Evolutionary conservation across 1,140 invertebrate species (phyloP), one percentile per base, ranked within the genome.

Genomic region (Bactericera cockerelli): DNA sequence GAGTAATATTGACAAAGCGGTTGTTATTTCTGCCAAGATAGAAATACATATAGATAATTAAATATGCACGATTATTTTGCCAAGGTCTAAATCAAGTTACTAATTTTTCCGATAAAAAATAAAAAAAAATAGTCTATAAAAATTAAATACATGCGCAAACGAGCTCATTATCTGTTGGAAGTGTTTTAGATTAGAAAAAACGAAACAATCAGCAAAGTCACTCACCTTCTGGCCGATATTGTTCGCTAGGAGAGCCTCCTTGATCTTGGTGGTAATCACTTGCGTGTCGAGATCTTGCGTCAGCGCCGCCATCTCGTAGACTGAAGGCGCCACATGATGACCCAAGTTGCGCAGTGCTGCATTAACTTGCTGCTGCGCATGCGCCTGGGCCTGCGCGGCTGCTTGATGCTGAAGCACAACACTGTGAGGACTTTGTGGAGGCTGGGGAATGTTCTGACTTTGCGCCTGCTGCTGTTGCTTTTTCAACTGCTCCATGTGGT

Each of bases 221-320:
- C 63, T 75, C 71, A 87, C 77, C 76, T 98, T 98, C 74, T 98
- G 95, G 1, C 94, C 94, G 65, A 98, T 93, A 67, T 98, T 98
- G 67, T 98, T 96, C 10, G 93, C 93, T 33, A 98, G 75, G 1
- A 98, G 75, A 0, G 93, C 90, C 71, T 98, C 94, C 70, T 98
- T 98, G 67, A 98, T 96, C 70, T 93, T 92, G 0, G 91, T 95
- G 0, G 94, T 98, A 61, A 98, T 93, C 3, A 86, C 84, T 70
- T 97, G 90, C 0, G 95, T 98, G 69, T 98, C 94, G 26, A 98
- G 77, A 69, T 98, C 93, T 65, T 93, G 90, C 1, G 93, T 96
- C 4, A 97, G 76, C 2, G 93, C 93, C 2, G 93, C 92, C 85
- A 97, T 93, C 72, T 97, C 93, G 70, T 94, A 95, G 0, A 94